Base-by-base conservation (phyloP, 2,797 vertebrate genomes). In the Mormyrus hasselquistii region DNA sequence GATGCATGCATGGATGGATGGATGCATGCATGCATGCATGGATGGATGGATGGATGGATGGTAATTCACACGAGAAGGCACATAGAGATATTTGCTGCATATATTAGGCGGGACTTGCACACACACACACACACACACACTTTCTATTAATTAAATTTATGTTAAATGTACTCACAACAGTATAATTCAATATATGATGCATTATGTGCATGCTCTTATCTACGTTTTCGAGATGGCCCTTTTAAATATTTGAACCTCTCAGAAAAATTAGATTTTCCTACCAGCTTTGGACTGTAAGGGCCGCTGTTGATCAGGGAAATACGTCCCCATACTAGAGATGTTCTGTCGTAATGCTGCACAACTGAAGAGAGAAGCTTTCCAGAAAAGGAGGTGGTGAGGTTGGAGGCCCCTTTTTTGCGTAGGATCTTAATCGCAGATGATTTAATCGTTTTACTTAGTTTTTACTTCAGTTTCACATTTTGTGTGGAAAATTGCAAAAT, bases 31-130 rank as follows among this genome's bases (percentile, higher is more conserved):
- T 29, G 25, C 25, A 12, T 29, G 9, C 25, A 69, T 29, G 62
- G 62, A 29, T 92, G 91, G 8, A 93, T 92, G 22, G 92, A 93
- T 25, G 84, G 29, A 92, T 83, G 92, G 92, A 34, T 34, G 29
- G 29, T 1, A 34, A 22, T 59, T 59, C 2, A 59, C n/a, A 22
- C 5, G 6, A 44, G 34, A 41, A 5, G 5, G 6, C 16, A 41
- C 38, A 10, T 73, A 34, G 38, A n/a, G 5, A 5, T 79, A 44
- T 41, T 79, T 79, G 34, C 38, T 79, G 73, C 16, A 79, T 79
- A 41, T 76, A 41, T 79, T 79, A 44, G 73, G 2, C 44, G 73
- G 34, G 2, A 62, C 57, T n/a, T 14, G 29, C 41, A 57, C 5
- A 57, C 5, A 16, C 19, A 14, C 55, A 57, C 34, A 38, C 10